Evolutionary conservation across 2,888 invertebrate species (phyloP), one percentile per base, ranked within the genome.

Genomic region (Osmoderma eremita): DNA sequence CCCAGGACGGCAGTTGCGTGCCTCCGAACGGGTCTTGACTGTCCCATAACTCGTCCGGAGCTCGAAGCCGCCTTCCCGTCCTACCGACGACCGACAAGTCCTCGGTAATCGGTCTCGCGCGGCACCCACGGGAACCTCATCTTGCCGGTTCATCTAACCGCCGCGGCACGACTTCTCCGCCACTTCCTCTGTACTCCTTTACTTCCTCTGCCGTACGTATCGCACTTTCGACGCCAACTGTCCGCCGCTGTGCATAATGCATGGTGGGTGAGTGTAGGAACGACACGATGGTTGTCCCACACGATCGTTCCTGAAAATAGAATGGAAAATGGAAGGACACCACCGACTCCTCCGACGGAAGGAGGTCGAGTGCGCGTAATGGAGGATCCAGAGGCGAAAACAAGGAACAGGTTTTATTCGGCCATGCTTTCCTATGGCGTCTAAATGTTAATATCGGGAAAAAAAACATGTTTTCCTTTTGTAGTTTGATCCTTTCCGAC

Each of bases 1-100:
- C 77, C 76, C 77, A 71, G 62, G 68, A 73, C 75, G 72, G 72
- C 71, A 73, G 74, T 78, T 77, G 77, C 76, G 74, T 75, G 77
- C 73, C 73, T 72, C 72, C 67, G 72, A 71, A 65, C 71, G 69
- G 72, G 65, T 70, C 70, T 69, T 70, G 58, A 30, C 69, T 73
- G 73, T 73, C 73, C 71, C 72, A 70, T 73, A 72, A 72, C 70
- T 73, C 69, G 72, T 70, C 67, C 51, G 41, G 8, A 30, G 45
- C 58, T 61, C 45, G 30, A 61, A 45, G 48, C 45, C 42, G 45
- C 30, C 45, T 30, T 45, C 62, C 58, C 42, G 48, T 67, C 13
- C 72, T 63, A 71, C 69, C 51, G 24, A 38, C 38, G 20, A 38
- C 38, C 53, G 51, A 65, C 65, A 65, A 67, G 70, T 70, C 68